Percentiles rank a stretch among this genome's conserved stretches.
These are phyloP conservation scores for Yponomeuta cagnagella DNA, from an alignment of 2,888 invertebrate genomes.

Conservation along the genomic window DNA sequence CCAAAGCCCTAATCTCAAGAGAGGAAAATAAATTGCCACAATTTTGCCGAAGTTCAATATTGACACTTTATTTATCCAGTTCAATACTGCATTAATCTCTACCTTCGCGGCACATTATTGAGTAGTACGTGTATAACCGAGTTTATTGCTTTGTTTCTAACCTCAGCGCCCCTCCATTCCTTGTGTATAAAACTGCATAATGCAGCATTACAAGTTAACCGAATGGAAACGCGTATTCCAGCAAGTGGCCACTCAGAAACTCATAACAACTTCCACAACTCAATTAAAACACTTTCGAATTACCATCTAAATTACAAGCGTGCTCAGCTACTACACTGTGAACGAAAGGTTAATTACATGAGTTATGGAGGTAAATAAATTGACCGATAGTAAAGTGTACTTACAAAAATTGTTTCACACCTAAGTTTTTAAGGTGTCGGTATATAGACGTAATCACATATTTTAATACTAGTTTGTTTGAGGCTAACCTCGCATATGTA, in stretches of 20 bases:
- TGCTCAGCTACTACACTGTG: slow-evolving; percentile 18
- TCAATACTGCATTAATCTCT: no score
- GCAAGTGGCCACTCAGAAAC: slow-evolving; percentile 35
- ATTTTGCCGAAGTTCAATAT: no score
- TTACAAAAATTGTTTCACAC: background rate
- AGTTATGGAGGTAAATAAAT: slow-evolving; percentile 35
- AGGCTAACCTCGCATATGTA: no score
- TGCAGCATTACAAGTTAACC: slow-evolving; percentile 3
- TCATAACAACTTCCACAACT: slow-evolving; percentile 58
- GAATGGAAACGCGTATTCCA: slow-evolving; percentile 3
- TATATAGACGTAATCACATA: background rate
- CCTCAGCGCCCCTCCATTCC: background rate
- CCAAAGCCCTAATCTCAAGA: no score
- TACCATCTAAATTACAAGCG: slow-evolving; percentile 58
- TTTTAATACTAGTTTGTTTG: no score
- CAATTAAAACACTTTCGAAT: slow-evolving; percentile 69
- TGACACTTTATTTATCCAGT: no score
- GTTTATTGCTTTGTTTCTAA: background rate
- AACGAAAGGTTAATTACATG: slow-evolving; percentile 5
- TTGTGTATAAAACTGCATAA: background rate
- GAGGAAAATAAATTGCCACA: no score
- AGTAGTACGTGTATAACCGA: background rate
- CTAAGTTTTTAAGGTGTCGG: background rate
- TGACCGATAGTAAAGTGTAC: background rate
- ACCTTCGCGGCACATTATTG: background rate